Evolutionary conservation across 64 coral and sea anemone species (phyloP).

Genomic region (Montipora foliosa): DNA sequence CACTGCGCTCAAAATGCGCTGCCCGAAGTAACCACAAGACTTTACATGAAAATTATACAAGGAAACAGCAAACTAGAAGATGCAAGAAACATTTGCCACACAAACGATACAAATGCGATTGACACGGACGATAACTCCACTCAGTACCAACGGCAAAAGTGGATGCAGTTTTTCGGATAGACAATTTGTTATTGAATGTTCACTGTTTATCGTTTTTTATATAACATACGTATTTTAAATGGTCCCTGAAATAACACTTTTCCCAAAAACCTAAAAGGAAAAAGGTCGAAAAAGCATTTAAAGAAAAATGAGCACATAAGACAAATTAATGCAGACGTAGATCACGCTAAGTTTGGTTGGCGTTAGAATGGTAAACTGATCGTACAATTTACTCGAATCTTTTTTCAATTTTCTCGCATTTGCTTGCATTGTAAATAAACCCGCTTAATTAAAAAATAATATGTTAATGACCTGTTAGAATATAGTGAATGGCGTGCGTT

Average conservation of each 20-base stretch:
- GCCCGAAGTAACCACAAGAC: conserved; percentile 19
- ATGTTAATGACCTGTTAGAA: background rate
- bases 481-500: background rate
- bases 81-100: background rate
- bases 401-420: background rate
- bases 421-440: background rate
- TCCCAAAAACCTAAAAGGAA: no score
- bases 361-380: background rate
- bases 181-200: background rate
- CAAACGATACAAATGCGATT: background rate
- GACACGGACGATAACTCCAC: background rate
- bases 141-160: conserved; percentile 23
- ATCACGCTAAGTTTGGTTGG: background rate
- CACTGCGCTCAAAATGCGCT: conserved; percentile 37
- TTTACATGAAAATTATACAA: conserved; percentile 54
- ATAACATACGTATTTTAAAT: background rate
- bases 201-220: background rate
- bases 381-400: background rate
- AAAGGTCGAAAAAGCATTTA: no score
- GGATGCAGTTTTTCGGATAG: conserved; percentile 53
- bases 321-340: no score
- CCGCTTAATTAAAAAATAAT: background rate
- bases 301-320: no score
- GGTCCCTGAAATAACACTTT: no score
- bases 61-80: background rate